A percentile compares a stretch with the other conserved stretches of the same genome.
Evolutionary conservation across 2,888 invertebrate genomes (phyloP).

Genomic region (Catocala sponsa): DNA sequence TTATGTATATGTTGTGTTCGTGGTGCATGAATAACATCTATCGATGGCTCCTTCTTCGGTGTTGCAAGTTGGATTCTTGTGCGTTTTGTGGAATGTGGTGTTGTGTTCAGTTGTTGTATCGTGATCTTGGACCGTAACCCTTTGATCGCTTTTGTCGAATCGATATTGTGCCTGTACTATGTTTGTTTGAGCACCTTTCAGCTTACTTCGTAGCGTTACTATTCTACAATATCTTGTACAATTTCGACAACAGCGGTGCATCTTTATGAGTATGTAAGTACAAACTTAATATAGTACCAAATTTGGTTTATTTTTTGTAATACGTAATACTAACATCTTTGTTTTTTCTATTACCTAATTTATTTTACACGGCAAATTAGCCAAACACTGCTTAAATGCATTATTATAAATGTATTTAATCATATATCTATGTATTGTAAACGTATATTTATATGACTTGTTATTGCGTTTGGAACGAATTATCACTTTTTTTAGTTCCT

Average conservation of each 20-base stretch:
- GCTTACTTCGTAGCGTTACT: slow-evolving; percentile 45
- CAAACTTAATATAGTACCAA: slow-evolving; percentile 34
- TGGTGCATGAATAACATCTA: slow-evolving; percentile 89
- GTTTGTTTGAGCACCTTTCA: slow-evolving; percentile 47
- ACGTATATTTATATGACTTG: background rate
- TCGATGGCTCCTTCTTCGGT: slow-evolving; percentile 65
- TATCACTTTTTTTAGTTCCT: background rate
- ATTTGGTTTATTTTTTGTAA: slow-evolving; percentile 14
- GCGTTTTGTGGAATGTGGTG: slow-evolving; percentile 78
- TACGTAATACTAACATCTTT: slow-evolving; percentile 22
- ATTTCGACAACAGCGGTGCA: slow-evolving; percentile 74
- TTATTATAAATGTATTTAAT: slow-evolving; percentile 16
- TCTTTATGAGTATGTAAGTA: slow-evolving; percentile 67
- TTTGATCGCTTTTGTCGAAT: slow-evolving; percentile 80
- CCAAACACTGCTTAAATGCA: slow-evolving; percentile 33
- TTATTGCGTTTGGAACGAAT: background rate
- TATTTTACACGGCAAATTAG: slow-evolving; percentile 24
- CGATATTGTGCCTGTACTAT: slow-evolving; percentile 48
- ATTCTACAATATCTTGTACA: slow-evolving; percentile 32
- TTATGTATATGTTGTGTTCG: slow-evolving; percentile 61
- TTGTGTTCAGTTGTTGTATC: slow-evolving; percentile 73
- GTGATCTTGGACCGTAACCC: slow-evolving; percentile 55
- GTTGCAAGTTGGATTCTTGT: slow-evolving; percentile 55
- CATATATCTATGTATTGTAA: slow-evolving; percentile 15
- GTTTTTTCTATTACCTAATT: slow-evolving; percentile 19